Base-by-base conservation (phyloP, 2,888 invertebrate species). In the Osmoderma eremita region DNA sequence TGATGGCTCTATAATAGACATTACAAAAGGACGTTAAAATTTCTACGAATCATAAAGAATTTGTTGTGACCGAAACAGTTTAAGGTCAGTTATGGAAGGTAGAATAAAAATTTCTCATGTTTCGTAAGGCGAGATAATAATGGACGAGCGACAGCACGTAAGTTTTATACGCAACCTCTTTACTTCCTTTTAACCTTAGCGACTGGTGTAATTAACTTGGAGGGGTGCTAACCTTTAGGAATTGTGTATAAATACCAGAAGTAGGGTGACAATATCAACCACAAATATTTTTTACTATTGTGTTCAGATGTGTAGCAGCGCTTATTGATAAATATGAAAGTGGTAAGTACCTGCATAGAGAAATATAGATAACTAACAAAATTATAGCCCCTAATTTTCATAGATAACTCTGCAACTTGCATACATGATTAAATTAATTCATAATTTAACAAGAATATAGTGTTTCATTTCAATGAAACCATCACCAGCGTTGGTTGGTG, bases 161-260 rank as follows among this genome's bases (percentile, higher is more conserved):
- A 74, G 54, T 48, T 65, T 71, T 71, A 73, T 61, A 61, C 69
- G 69, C 64, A 64, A 72, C 68, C 68, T 73, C 67, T 67, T 67
- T 68, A 71, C 72, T 74, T 75, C 74, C 74, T 72, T 69, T 70
- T 74, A 73, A 74, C 74, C 74, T 74, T 75, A 74, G 49, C 63
- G 49, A 62, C 50, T 65, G 49, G 66, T 65, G 74, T 69, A 75
- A 75, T 71, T 66, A 64, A 58, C 63, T 71, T 71, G 72, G 73
- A 71, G 73, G 74, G 74, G 74, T 70, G 69, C 63, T 68, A 72
- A 63, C 71, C 67, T 69, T 67, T 66, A 63, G 63, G 65, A 41
- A 58, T 20, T 12, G 12, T 22, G 65, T 71, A 70, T 70, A 72
- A 69, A 71, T 71, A 68, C 41, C 38, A 53, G 51, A 63, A 48